Conservation (phyloP, 2,888 invertebrate genomes). For the Euplagia quadripunctaria region DNA sequence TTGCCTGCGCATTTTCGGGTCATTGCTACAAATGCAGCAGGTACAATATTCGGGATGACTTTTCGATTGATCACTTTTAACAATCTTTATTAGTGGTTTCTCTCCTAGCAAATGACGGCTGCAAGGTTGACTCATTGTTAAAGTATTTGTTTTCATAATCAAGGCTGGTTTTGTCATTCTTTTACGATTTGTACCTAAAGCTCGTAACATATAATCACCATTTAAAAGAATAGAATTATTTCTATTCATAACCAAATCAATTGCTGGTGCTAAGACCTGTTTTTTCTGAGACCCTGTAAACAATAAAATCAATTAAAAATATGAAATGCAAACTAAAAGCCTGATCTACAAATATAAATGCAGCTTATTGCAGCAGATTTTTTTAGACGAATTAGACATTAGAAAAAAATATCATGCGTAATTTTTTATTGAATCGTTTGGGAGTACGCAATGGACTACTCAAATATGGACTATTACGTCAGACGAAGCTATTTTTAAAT, state of each 20-base stretch:
- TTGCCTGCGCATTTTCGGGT: neutral
- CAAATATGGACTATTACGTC: too few species aligned
- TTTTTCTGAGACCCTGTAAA: slow-evolving; percentile 12
- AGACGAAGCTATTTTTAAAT: too few species aligned
- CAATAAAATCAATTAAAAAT: neutral
- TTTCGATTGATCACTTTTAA: neutral
- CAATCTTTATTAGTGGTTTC: neutral
- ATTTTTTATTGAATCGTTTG: too few species aligned
- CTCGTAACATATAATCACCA: neutral
- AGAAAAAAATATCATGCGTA: too few species aligned
- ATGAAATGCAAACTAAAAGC: neutral
- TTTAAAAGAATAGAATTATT: slow-evolving; percentile 17
- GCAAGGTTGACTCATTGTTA: neutral
- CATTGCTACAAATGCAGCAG: slow-evolving; percentile 2
- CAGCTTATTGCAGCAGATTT: too few species aligned
- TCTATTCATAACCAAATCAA: slow-evolving; percentile 25
- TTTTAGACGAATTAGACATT: too few species aligned
- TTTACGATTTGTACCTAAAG: neutral
- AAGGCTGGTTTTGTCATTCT: neutral
- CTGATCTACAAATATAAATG: too few species aligned
- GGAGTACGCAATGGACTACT: too few species aligned
- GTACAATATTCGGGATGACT: slow-evolving; percentile 1
- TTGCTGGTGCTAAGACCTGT: neutral
- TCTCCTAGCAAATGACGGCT: neutral
- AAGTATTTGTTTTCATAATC: neutral